Percentiles rank a stretch among this genome's conserved stretches.
Conservation (phyloP, 2,797 vertebrate species). For the Buceros bicornis region DNA sequence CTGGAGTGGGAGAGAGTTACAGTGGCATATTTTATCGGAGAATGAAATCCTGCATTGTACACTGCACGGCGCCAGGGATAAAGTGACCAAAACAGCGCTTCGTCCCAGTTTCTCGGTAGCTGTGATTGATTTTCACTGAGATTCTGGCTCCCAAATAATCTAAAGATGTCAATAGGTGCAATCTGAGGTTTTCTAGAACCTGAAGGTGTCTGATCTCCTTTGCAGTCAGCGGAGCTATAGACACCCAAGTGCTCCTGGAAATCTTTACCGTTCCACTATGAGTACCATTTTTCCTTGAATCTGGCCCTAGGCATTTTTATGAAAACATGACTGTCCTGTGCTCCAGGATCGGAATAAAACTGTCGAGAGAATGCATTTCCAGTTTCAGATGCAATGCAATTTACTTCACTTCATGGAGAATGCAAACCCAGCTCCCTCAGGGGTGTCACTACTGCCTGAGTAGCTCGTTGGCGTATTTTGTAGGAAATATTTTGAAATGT, state of each 20-base stretch:
- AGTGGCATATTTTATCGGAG: neutral
- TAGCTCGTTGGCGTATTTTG: constrained; percentile 62
- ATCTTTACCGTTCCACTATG: neutral
- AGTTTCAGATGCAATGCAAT: neutral
- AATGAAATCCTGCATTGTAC: neutral
- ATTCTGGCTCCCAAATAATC: neutral
- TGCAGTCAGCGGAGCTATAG: neutral
- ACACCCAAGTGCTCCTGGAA: neutral
- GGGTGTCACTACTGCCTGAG: constrained; percentile 67
- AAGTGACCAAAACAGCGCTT: neutral
- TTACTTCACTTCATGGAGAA: constrained; percentile 70
- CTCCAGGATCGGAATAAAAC: neutral
- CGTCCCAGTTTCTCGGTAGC: neutral
- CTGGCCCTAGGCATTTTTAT: neutral
- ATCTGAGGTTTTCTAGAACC: neutral
- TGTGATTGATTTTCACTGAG: neutral
- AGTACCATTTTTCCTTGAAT: neutral
- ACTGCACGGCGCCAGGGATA: neutral
- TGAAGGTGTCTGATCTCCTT: neutral
- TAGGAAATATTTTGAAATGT: constrained; percentile 48
- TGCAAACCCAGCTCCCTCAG: constrained; percentile 67
- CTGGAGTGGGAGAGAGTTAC: constrained; percentile 26
- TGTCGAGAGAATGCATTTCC: neutral
- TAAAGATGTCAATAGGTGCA: neutral
- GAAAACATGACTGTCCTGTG: neutral